phyloP scores from a whole-genome alignment of 2,797 vertebrate species.

The Crax fasciolata region DNA sequence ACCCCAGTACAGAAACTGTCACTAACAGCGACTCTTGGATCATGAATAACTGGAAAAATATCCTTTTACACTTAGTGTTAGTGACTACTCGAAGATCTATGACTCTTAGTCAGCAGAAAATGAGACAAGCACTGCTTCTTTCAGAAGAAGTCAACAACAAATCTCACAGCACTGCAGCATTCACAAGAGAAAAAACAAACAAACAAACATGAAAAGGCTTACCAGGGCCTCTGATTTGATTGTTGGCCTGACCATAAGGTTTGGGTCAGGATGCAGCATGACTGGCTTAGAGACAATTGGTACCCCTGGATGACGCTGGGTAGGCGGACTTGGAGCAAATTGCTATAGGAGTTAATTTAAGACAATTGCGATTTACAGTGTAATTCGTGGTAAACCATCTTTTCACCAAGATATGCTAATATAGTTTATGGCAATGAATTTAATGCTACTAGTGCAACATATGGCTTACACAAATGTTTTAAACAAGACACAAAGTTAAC shows the following conservation, averaged over 20 bases:
- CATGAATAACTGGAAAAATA: background rate
- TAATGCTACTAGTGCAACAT: background rate
- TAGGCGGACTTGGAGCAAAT: slow-evolving; percentile 94
- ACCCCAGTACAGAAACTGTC: background rate
- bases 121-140: background rate
- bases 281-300: slow-evolving; percentile 94
- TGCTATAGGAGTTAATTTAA: slow-evolving; percentile 85
- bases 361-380: slow-evolving; percentile 17
- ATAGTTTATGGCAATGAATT: background rate
- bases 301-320: slow-evolving; percentile 88
- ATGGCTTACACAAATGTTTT: background rate
- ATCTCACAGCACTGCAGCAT: background rate
- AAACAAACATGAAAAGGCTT: slow-evolving; percentile 72
- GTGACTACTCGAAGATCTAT: background rate
- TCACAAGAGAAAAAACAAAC: background rate
- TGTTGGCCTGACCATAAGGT: slow-evolving; percentile 87
- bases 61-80: background rate
- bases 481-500: background rate
- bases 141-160: background rate
- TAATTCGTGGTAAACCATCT: background rate
- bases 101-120: background rate
- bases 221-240: slow-evolving; percentile 92
- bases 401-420: background rate
- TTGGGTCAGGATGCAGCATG: slow-evolving; percentile 93
- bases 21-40: background rate